These are phyloP conservation scores for Sphaeramia orbicularis DNA, from an alignment of 2,797 vertebrate species.

Conservation along the genomic window DNA sequence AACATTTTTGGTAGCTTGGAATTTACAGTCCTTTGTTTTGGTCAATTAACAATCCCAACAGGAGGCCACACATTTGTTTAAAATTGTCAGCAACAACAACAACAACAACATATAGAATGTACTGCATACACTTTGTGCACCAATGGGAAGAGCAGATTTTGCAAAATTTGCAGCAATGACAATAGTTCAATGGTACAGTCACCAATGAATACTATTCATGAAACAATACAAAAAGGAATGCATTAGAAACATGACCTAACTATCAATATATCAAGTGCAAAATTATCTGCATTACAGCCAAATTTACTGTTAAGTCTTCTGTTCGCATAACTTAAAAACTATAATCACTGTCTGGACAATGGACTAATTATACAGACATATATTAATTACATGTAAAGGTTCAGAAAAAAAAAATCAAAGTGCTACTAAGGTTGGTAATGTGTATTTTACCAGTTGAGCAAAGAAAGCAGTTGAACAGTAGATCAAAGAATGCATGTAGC, in stretches of 20 bases:
- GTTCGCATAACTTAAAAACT: not conserved
- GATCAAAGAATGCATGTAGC: not conserved
- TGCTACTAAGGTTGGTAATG: conserved; percentile 31
- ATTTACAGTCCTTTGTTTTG: conserved; percentile 4
- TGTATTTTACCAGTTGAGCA: conserved; percentile 19
- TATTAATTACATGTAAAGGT: conserved; percentile 10
- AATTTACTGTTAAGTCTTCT: not conserved
- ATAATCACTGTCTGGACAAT: not conserved
- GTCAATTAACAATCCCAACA: conserved; percentile 1
- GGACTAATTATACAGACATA: not conserved
- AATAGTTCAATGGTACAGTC: not conserved
- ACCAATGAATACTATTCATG: conserved; percentile 1
- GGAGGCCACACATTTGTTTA: not conserved
- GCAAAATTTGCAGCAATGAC: not conserved
- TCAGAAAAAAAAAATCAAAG: conserved; percentile 33
- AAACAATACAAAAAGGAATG: conserved; percentile 37
- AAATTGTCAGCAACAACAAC: not conserved
- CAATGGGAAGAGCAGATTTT: not conserved
- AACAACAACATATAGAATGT: not conserved
- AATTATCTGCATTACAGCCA: not conserved
- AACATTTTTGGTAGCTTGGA: conserved; percentile 2
- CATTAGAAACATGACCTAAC: conserved; percentile 18
- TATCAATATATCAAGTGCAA: conserved; percentile 8
- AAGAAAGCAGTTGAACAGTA: not conserved
- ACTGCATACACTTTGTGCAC: not conserved